Evolutionary conservation across 2,113 vertebrate genomes (phyloP), one percentile per base, ranked within the genome.

Genomic region (Cervus canadensis): DNA sequence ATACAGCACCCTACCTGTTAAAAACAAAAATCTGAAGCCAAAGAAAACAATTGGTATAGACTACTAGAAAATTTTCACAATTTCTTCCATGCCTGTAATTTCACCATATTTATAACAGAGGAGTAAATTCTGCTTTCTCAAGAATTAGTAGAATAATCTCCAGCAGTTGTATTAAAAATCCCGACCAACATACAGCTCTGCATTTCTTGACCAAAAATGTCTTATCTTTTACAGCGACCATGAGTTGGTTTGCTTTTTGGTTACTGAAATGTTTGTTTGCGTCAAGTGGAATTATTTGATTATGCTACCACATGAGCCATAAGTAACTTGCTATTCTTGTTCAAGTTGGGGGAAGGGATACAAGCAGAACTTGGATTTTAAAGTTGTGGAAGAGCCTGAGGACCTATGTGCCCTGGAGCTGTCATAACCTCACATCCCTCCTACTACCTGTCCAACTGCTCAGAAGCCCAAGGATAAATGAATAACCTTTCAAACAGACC

Each of bases 161-260:
- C 48, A 89, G 50, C 81, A 90, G 60, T 91, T 98, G 54, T 97
- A 93, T 91, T 89, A 94, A 94, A 79, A 97, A 67, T 85, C 50
- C 52, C 62, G 78, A 79, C 23, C 25, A 92, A 98, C 76, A 79
- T 96, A 95, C 85, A 92, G 97, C 84, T 71, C 96, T 95, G 78
- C 89, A 81, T 89, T 96, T 97, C 84, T 67, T 98, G 95, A 90
- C 95, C 79, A 87, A 64, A 97, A 95, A 56, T 89, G 21, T 94
- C 96, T 96, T 97, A 60, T 98, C 94, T 92, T 98, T 94, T 89
- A 30, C 84, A 98, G 97, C 97, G 95, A 94, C 60, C 89, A 56
- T 95, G 89, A 95, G 28, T 97, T 98, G 90, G 91, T 94, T 98
- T 94, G 76, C 0, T 92, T 97, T 96, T 78, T 94, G 78, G 3